Percentiles rank a stretch among this genome's conserved stretches.
Conservation (phyloP, 2,113 vertebrate species). For the Micromys minutus region DNA sequence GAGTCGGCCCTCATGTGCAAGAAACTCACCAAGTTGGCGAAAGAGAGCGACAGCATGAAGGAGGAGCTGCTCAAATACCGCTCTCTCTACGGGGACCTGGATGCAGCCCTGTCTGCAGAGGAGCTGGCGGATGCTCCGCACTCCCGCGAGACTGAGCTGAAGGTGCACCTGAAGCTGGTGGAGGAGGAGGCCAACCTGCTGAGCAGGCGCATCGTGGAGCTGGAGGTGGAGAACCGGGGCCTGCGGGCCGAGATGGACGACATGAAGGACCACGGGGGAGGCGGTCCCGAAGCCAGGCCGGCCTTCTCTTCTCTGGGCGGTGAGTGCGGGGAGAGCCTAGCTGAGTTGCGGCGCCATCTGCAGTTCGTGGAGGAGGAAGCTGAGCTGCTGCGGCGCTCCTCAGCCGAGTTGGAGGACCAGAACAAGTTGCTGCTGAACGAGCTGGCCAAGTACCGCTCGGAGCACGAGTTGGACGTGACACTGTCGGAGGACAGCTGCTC, state of each 20-base stretch:
- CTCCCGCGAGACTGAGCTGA: slow-evolving; percentile 94
- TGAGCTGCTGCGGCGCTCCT: slow-evolving; percentile 94
- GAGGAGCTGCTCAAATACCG: slow-evolving; percentile 96
- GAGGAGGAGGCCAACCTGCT: slow-evolving; percentile 99
- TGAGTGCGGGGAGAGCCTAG: slow-evolving; percentile 91
- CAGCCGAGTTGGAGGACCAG: slow-evolving; percentile 97
- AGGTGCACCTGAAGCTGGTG: slow-evolving; percentile 96
- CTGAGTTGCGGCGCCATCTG: slow-evolving; percentile 95
- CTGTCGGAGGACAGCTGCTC: slow-evolving; percentile 91
- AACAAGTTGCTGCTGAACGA: slow-evolving; percentile 97
- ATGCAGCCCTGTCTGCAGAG: slow-evolving; percentile 92
- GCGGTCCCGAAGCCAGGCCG: slow-evolving; percentile 84
- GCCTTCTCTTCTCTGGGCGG: slow-evolving; percentile 82
- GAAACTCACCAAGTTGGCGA: slow-evolving; percentile 97
- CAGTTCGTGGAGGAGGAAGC: slow-evolving; percentile 99
- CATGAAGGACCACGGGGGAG: slow-evolving; percentile 90
- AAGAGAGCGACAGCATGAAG: slow-evolving; percentile 97
- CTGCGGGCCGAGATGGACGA: slow-evolving; percentile 96
- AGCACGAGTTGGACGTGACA: slow-evolving; percentile 88
- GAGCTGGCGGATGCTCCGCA: slow-evolving; percentile 96
- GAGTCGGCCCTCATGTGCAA: slow-evolving; percentile 99
- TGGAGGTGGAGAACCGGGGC: slow-evolving; percentile 98
- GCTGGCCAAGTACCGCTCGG: slow-evolving; percentile 95
- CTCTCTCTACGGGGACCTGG: slow-evolving; percentile 94
- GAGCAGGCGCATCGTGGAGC: slow-evolving; percentile 96